These are phyloP conservation scores for Cheirogaleus medius DNA, from an alignment of 2,113 vertebrate genomes.

Conservation along the genomic window DNA sequence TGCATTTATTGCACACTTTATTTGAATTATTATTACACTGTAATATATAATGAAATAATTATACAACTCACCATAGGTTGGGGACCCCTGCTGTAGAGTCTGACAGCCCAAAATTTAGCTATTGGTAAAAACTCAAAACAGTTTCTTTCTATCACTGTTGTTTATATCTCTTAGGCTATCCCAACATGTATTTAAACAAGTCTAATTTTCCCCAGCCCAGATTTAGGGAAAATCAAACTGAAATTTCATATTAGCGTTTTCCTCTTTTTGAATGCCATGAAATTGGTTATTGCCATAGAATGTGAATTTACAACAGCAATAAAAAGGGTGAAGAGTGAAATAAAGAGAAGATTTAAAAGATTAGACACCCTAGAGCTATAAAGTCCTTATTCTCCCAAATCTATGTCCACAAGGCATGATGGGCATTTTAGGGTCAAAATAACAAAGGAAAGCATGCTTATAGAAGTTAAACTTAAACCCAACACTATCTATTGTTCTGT, in stretches of 20 bases:
- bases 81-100: not conserved
- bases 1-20: too few species aligned
- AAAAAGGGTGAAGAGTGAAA: not conserved
- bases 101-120: not conserved
- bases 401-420: rapidly evolving
- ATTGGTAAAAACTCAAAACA: not conserved
- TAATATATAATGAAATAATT: too few species aligned
- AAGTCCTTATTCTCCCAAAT: not conserved
- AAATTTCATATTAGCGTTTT: constrained; percentile 9
- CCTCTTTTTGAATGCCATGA: constrained; percentile 20
- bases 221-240: not conserved
- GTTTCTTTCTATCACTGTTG: not conserved
- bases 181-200: not conserved
- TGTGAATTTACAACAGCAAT: not conserved
- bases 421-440: constrained; percentile 2
- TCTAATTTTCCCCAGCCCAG: not conserved
- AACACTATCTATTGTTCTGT: not conserved
- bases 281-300: constrained; percentile 40
- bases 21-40: too few species aligned
- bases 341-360: constrained; percentile 28
- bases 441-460: not conserved
- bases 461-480: constrained; percentile 13
- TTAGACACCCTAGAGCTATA: not conserved
- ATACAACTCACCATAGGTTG: too few species aligned
- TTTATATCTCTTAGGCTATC: not conserved